These are phyloP conservation scores for Macquaria ambigua DNA, from an alignment of 2,113 vertebrate genomes.

Conservation along the genomic window DNA sequence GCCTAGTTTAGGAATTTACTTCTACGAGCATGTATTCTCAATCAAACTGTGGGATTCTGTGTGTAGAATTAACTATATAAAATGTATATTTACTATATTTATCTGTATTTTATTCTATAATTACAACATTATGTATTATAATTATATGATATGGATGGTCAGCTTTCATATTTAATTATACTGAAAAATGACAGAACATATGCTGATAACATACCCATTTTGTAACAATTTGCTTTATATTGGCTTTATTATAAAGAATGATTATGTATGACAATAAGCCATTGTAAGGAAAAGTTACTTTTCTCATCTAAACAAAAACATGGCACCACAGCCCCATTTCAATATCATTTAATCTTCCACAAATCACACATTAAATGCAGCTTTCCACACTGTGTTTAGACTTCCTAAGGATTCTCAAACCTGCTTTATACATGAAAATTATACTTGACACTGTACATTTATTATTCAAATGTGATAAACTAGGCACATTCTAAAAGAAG, in stretches of 20 bases:
- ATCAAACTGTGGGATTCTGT: background rate
- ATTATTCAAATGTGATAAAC: constrained; percentile 39
- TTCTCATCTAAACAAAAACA: background rate
- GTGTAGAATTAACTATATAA: background rate
- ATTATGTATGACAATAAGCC: background rate
- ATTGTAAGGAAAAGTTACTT: constrained; percentile 4
- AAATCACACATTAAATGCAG: constrained; percentile 38
- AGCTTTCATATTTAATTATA: background rate
- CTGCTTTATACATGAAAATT: constrained; percentile 39
- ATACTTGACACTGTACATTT: constrained; percentile 61
- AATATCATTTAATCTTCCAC: constrained; percentile 54
- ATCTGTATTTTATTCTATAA: background rate
- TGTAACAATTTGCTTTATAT: background rate
- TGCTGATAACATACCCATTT: background rate
- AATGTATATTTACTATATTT: background rate
- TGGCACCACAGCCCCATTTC: constrained; percentile 27
- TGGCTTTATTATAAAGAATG: constrained; percentile 47
- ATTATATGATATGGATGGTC: background rate
- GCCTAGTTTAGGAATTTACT: no score
- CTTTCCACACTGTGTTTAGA: constrained; percentile 44
- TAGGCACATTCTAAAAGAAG: constrained; percentile 55
- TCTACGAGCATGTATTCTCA: background rate
- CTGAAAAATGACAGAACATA: background rate
- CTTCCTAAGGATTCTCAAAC: constrained; percentile 33
- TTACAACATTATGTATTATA: background rate